Conservation (phyloP, 2,888 invertebrate genomes). For the Patella ulyssiponensis region DNA sequence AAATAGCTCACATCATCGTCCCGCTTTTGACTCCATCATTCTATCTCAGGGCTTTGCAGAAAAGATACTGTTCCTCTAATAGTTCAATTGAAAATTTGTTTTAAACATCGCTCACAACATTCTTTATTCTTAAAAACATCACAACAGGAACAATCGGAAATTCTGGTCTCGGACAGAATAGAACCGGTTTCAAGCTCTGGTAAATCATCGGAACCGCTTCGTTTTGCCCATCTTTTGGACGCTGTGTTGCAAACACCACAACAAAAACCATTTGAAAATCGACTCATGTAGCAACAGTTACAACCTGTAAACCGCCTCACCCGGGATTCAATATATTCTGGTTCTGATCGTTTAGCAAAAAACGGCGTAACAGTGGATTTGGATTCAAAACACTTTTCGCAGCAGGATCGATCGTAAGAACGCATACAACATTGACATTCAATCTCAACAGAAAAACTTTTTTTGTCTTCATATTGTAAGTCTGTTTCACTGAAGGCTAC, state of each 20-base stretch:
- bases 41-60: too few relatives aligned
- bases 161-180: background rate
- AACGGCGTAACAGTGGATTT: slow-evolving; percentile 21
- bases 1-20: too few relatives aligned
- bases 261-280: slow-evolving; percentile 23
- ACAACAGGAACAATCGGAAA: background rate
- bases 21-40: too few relatives aligned
- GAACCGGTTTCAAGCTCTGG: background rate
- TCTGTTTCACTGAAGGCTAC: too few relatives aligned
- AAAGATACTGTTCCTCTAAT: too few relatives aligned
- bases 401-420: slow-evolving; percentile 21
- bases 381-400: slow-evolving; percentile 27
- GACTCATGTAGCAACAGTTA: slow-evolving; percentile 27
- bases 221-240: slow-evolving; percentile 21
- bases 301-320: slow-evolving; percentile 25
- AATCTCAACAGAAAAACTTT: too few relatives aligned
- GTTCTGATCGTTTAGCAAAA: slow-evolving; percentile 23
- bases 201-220: slow-evolving; percentile 2
- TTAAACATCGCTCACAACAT: background rate
- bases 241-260: slow-evolving; percentile 23
- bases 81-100: too few relatives aligned
- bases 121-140: background rate
- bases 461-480: too few relatives aligned
- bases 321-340: slow-evolving; percentile 6
- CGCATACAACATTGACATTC: slow-evolving; percentile 23